phyloP scores from a whole-genome alignment of 2,797 vertebrate genomes.

The Chanos chanos region DNA sequence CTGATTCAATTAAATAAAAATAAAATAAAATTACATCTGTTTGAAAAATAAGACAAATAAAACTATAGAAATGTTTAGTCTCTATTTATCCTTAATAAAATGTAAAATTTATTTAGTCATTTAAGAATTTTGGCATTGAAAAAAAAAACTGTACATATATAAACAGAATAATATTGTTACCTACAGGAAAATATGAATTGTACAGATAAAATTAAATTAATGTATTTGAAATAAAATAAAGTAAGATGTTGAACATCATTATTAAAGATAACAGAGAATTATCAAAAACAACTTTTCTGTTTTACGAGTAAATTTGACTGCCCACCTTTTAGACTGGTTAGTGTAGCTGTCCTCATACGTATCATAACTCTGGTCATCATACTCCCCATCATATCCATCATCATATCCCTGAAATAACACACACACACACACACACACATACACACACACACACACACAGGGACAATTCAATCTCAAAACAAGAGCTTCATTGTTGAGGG shows the following conservation, averaged over 20 bases:
- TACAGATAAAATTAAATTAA: too few relatives aligned
- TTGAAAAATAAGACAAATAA: too few relatives aligned
- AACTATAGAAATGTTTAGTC: too few relatives aligned
- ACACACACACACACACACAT: slow-evolving; percentile 2
- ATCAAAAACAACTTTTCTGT: not conserved
- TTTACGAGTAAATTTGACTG: not conserved
- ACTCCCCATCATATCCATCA: slow-evolving; percentile 92
- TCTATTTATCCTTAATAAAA: too few relatives aligned
- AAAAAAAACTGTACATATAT: too few relatives aligned
- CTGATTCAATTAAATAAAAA: too few relatives aligned
- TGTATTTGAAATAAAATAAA: not conserved
- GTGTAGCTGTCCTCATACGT: slow-evolving; percentile 87
- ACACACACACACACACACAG: slow-evolving; percentile 1
- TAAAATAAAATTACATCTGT: too few relatives aligned
- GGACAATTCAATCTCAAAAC: slow-evolving; percentile 1
- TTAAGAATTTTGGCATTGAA: too few relatives aligned
- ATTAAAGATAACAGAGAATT: slow-evolving; percentile 5
- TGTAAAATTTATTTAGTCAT: too few relatives aligned
- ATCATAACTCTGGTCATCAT: slow-evolving; percentile 92
- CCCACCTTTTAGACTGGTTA: slow-evolving; percentile 89
- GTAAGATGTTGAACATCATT: too few relatives aligned
- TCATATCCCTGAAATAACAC: slow-evolving; percentile 82
- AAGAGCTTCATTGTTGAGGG: slow-evolving; percentile 44
- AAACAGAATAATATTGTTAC: too few relatives aligned
- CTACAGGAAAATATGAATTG: not conserved